Conservation (phyloP, 2,797 vertebrate genomes). For the Gambusia yucatana region DNA sequence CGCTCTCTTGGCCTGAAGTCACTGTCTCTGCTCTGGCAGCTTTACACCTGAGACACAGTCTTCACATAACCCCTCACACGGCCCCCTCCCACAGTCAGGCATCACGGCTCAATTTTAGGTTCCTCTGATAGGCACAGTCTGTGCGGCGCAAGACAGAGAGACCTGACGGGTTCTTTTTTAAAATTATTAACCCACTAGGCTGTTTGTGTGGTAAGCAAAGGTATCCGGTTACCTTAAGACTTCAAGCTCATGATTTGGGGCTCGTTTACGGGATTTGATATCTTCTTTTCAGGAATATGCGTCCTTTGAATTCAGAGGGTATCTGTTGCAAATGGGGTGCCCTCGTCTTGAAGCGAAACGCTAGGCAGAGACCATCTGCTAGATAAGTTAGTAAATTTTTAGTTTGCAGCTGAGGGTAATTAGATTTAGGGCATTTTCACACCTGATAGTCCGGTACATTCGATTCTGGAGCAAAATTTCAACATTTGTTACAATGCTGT, state of each 20-base stretch:
- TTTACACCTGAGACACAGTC: slow-evolving; percentile 55
- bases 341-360: not conserved
- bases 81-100: slow-evolving; percentile 19
- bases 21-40: slow-evolving; percentile 51
- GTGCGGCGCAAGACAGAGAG: slow-evolving; percentile 3
- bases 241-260: not conserved
- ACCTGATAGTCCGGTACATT: no score
- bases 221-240: slow-evolving; percentile 6
- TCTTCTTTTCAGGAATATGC: slow-evolving; percentile 21
- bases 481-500: no score
- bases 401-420: not conserved
- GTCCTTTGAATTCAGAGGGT: slow-evolving; percentile 6
- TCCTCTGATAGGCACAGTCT: slow-evolving; percentile 4
- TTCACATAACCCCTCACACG: slow-evolving; percentile 45
- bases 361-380: not conserved
- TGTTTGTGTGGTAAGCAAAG: slow-evolving; percentile 23
- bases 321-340: not conserved
- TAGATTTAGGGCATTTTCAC: not conserved
- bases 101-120: slow-evolving; percentile 20
- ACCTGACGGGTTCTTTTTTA: not conserved
- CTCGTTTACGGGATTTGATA: not conserved
- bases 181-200: not conserved
- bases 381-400: not conserved
- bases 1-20: slow-evolving; percentile 71
- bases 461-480: no score